Percentiles rank a stretch among this genome's conserved stretches.
Evolutionary conservation across 2,888 invertebrate species (phyloP).

Genomic region (Drosophila phalerata): DNA sequence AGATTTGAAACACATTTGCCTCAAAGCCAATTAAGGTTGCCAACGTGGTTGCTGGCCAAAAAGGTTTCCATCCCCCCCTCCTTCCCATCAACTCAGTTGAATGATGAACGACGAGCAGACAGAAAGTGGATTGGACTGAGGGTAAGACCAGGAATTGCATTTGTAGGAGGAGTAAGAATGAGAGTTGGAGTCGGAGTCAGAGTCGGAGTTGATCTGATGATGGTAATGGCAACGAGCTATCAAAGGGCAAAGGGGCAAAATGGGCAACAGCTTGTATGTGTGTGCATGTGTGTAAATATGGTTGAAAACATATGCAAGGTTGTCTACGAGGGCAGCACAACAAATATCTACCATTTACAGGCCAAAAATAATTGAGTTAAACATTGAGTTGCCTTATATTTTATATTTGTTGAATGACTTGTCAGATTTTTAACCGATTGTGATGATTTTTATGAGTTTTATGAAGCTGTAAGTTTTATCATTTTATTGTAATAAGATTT

Average conservation of each 20-base stretch:
- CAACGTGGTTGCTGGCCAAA: constrained; percentile 42
- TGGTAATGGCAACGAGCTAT: constrained; percentile 29
- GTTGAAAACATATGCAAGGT: constrained; percentile 29
- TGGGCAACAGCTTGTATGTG: not conserved
- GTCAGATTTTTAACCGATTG: too few species aligned
- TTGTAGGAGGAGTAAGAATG: not conserved
- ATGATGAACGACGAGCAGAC: constrained; percentile 8
- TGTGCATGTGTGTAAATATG: constrained; percentile 29
- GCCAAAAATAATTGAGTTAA: too few species aligned
- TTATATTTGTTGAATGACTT: too few species aligned
- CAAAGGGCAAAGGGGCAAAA: constrained; percentile 10
- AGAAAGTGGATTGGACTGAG: not conserved
- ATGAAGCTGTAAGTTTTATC: too few species aligned
- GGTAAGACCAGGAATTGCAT: not conserved
- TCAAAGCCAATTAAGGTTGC: constrained; percentile 71
- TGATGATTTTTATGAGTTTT: too few species aligned
- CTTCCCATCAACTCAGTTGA: not conserved
- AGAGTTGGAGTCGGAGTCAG: not conserved
- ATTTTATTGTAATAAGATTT: too few species aligned
- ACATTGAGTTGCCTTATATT: too few species aligned
- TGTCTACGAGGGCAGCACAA: not conserved
- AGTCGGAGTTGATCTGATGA: constrained; percentile 12
- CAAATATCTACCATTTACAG: not conserved
- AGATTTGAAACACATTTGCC: constrained; percentile 64
- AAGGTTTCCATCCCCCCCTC: constrained; percentile 56